These are phyloP conservation scores for Leptinotarsa texana DNA, from an alignment of 1,140 invertebrate species.

Conservation along the genomic window DNA sequence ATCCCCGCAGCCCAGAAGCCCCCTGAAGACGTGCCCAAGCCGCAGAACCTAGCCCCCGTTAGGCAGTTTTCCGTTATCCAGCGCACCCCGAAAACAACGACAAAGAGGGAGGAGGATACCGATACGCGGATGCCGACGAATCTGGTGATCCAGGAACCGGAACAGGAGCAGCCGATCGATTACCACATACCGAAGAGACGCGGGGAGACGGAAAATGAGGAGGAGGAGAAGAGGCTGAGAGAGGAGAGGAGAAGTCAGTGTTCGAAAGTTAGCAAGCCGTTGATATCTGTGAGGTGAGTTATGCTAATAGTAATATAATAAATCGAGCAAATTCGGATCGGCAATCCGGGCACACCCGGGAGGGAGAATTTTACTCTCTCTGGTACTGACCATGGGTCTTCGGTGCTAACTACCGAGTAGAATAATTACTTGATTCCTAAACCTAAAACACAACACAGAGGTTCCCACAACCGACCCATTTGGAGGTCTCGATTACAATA, in stretches of 20 bases:
- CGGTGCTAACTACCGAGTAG: no score
- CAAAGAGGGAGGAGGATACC: slow-evolving; percentile 60
- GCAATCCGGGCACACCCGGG: no score
- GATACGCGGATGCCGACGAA: slow-evolving; percentile 57
- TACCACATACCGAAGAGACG: slow-evolving; percentile 82
- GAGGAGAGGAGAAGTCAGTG: slow-evolving; percentile 63
- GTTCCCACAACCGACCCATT: no score
- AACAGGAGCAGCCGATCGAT: slow-evolving; percentile 84
- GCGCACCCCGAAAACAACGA: slow-evolving; percentile 67
- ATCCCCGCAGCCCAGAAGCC: slow-evolving; percentile 62
- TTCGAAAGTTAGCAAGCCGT: slow-evolving; percentile 62
- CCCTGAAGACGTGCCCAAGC: slow-evolving; percentile 58
- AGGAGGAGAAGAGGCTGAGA: slow-evolving; percentile 64
- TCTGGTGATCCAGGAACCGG: slow-evolving; percentile 60
- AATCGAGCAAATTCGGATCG: no score
- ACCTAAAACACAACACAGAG: no score
- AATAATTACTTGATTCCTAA: no score
- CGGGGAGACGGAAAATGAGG: slow-evolving; percentile 67
- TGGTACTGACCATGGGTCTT: no score
- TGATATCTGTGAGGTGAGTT: slow-evolving; percentile 48
- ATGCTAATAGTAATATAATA: no score
- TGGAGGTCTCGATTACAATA: no score
- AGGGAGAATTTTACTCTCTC: no score
- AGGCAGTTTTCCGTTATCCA: slow-evolving; percentile 77
- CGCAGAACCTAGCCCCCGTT: slow-evolving; percentile 59